Evolutionary conservation across 2,113 vertebrate genomes (phyloP), one percentile per base, ranked within the genome.

Genomic region (Theristicus caerulescens): DNA sequence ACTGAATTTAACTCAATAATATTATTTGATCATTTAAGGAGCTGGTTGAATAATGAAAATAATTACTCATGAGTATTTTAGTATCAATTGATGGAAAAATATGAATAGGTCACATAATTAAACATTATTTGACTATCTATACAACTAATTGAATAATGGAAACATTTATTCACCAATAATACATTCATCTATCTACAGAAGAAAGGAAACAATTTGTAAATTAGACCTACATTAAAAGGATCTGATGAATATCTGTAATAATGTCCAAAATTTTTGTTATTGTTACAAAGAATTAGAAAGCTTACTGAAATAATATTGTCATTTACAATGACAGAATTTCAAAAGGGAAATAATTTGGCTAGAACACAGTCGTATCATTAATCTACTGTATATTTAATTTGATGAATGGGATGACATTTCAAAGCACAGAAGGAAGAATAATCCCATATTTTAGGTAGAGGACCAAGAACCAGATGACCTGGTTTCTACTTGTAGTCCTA

Each of bases 71-170:
- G 73, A 90, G 55, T 77, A 78, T 94, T 78, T 90, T 83, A 93
- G 20, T 69, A 93, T 49, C 72, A 93, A 14, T 51, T 94, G 90
- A 94, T 74, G 62, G 52, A 25, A 95, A 95, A 91, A 94, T 85
- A 46, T 91, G 70, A 92, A 88, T 86, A 88, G 54, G 64, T 95
- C 64, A 90, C 64, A 88, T 92, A 96, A 96, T 93, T 90, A 94
- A 91, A 58, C 54, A 95, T 93, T 95, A 94, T 94, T 94, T 96
- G 82, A 82, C 74, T 96, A 81, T 95, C 76, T 96, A 92, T 93
- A 58, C 82, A 93, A 73, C 66, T 96, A 96, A 96, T 83, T 93
- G 94, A 94, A 88, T 92, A 94, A 94, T 92, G 36, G 73, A 94
- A 96, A 94, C 69, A 94, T 94, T 94, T 95, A 84, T 87, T 87